These are phyloP conservation scores for Malaclemys terrapin DNA, from an alignment of 2,113 vertebrate species.

Conservation along the genomic window DNA sequence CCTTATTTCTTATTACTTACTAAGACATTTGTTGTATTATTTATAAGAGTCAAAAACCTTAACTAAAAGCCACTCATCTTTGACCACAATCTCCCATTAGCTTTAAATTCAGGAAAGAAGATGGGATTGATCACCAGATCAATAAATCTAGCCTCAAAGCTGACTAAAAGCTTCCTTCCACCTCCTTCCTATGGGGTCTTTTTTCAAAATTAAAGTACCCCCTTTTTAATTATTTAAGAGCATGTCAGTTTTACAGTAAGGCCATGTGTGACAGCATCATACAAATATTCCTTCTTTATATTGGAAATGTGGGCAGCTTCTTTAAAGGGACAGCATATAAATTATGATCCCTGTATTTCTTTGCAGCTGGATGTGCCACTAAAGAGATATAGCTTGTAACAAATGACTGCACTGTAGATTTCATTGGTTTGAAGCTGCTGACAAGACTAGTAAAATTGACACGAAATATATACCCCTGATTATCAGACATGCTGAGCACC, in stretches of 20 bases:
- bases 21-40: conserved; percentile 77
- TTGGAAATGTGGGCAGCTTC: conserved; percentile 11
- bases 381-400: background rate
- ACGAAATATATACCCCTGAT: background rate
- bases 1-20: conserved; percentile 78
- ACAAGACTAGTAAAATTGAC: background rate
- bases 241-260: conserved; percentile 67
- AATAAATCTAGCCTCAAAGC: conserved; percentile 85
- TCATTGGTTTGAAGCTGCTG: background rate
- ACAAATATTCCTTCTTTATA: conserved; percentile 45
- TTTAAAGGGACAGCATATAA: conserved; percentile 44
- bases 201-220: conserved; percentile 80
- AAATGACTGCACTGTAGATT: background rate
- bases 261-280: conserved; percentile 57
- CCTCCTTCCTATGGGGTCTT: conserved; percentile 82
- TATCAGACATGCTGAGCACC: background rate
- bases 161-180: conserved; percentile 85
- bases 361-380: background rate
- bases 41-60: conserved; percentile 79
- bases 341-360: background rate
- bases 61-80: conserved; percentile 80
- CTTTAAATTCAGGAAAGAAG: conserved; percentile 83
- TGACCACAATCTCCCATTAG: conserved; percentile 81
- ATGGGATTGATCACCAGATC: conserved; percentile 85
- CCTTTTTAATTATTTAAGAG: conserved; percentile 82